phyloP scores from a whole-genome alignment of 2,888 invertebrate genomes.

The Selenia dentaria region DNA sequence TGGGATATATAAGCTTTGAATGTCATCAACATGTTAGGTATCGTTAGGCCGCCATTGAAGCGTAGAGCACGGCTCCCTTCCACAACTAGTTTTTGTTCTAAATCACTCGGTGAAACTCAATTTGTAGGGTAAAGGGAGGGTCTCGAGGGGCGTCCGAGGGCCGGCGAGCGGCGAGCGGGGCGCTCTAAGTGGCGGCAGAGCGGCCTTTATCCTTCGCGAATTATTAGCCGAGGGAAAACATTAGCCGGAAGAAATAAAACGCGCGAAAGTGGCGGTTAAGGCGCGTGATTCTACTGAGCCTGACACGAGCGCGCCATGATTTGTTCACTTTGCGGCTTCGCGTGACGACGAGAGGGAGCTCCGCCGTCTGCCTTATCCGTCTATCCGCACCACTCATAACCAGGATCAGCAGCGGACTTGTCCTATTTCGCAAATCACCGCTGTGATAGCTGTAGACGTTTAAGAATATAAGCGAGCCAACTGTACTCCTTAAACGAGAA shows the following conservation, averaged over 20 bases:
- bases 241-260: constrained; percentile 54
- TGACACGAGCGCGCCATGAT: constrained; percentile 12
- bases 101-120: constrained; percentile 72
- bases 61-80: constrained; percentile 34
- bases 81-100: constrained; percentile 66
- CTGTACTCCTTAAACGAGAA: constrained; percentile 1
- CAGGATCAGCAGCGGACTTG: constrained; percentile 1
- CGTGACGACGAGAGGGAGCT: constrained; percentile 1
- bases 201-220: constrained; percentile 54
- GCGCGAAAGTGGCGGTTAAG: constrained; percentile 47
- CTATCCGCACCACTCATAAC: too few species aligned
- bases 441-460: background rate
- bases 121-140: constrained; percentile 59
- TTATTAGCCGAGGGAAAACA: constrained; percentile 63
- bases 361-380: constrained; percentile 1
- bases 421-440: constrained; percentile 4
- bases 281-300: constrained; percentile 30
- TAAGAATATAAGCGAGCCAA: constrained; percentile 1
- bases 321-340: constrained; percentile 19
- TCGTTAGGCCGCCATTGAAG: constrained; percentile 10
- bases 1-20: too few species aligned
- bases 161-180: constrained; percentile 32
- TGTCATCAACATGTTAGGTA: constrained; percentile 2
- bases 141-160: constrained; percentile 44
- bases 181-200: constrained; percentile 49